Evolutionary conservation across 2,888 invertebrate genomes (phyloP).

Genomic region (Eristalis intricaria): DNA sequence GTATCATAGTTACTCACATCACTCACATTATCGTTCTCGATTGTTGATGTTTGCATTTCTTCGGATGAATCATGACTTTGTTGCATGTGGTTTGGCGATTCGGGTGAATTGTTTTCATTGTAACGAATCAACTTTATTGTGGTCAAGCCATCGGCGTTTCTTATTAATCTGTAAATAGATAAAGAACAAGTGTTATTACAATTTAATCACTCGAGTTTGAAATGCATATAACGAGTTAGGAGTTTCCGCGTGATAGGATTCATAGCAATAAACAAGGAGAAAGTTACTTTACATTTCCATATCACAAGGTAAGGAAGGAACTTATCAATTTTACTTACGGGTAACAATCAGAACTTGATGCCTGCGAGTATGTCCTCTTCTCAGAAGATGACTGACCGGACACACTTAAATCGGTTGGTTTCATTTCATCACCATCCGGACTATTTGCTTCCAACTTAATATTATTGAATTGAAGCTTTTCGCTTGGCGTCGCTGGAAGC

Average conservation of each 20-base stretch:
- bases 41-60: constrained; percentile 68
- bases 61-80: constrained; percentile 57
- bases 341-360: constrained; percentile 78
- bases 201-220: not conserved
- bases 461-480: constrained; percentile 80
- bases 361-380: constrained; percentile 75
- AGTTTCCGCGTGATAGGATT: too few species aligned
- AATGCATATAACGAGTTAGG: too few species aligned
- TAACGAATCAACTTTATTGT: constrained; percentile 81
- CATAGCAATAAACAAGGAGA: too few species aligned
- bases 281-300: too few species aligned
- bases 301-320: too few species aligned
- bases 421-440: constrained; percentile 83
- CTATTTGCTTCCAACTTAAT: constrained; percentile 80
- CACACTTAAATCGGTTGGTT: constrained; percentile 87
- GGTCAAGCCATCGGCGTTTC: constrained; percentile 81
- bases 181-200: not conserved
- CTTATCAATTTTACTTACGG: constrained; percentile 77
- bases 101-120: constrained; percentile 75
- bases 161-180: constrained; percentile 78
- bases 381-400: constrained; percentile 73
- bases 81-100: constrained; percentile 67
- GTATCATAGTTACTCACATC: constrained; percentile 73
- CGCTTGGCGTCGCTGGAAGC: constrained; percentile 75
- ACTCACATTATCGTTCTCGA: constrained; percentile 73